A percentile compares a stretch with the other conserved stretches of the same genome.
Evolutionary conservation across 2,113 vertebrate species (phyloP).

Genomic region (Hemichromis elongatus): DNA sequence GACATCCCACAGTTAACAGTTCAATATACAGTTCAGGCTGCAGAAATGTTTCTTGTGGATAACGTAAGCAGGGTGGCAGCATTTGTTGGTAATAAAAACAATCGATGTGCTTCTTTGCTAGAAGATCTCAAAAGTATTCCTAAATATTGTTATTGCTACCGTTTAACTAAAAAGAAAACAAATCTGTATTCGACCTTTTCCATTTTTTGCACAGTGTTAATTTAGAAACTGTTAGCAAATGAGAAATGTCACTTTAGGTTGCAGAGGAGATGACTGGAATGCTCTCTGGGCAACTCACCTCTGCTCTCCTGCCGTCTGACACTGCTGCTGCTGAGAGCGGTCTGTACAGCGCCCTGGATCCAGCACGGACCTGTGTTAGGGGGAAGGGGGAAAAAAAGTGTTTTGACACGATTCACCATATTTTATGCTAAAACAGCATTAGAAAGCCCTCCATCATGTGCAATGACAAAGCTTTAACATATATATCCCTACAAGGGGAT

Average conservation of each 20-base stretch:
- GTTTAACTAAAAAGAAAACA: not conserved
- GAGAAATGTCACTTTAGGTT: not conserved
- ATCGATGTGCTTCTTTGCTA: not conserved
- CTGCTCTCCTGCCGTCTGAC: constrained; percentile 84
- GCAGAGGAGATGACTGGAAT: not conserved
- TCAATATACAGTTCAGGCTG: not conserved
- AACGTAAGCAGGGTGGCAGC: not conserved
- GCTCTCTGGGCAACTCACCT: constrained; percentile 71
- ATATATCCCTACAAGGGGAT: not conserved
- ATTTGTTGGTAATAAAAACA: not conserved
- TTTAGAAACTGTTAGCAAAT: not conserved
- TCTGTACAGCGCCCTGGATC: constrained; percentile 87
- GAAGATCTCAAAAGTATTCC: not conserved
- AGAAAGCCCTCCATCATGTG: not conserved
- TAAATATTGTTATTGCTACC: not conserved
- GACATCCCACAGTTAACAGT: not conserved
- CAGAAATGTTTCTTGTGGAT: not conserved
- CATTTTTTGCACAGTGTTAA: not conserved
- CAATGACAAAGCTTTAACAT: not conserved
- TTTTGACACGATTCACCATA: not conserved
- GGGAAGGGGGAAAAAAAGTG: not conserved
- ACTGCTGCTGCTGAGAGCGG: constrained; percentile 88
- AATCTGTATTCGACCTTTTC: not conserved
- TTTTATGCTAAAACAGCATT: not conserved
- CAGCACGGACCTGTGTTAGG: constrained; percentile 83